Conservation (phyloP, 2,888 invertebrate species). For the Alloplasta piceator region DNA sequence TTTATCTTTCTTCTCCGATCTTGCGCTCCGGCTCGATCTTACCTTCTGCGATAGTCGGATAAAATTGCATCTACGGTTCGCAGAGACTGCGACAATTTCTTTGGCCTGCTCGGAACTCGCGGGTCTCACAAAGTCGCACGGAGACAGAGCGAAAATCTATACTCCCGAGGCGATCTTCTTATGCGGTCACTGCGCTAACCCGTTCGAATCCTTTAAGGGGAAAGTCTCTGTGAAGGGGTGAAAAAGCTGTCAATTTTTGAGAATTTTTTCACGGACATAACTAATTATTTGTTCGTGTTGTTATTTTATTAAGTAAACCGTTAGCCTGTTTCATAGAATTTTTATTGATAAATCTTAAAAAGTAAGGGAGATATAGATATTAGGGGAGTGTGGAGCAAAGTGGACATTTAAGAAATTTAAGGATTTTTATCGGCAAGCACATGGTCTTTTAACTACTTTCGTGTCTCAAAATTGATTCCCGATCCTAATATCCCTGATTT, state of each 20-base stretch:
- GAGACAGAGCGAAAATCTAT: constrained; percentile 14
- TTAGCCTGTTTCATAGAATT: too few species aligned
- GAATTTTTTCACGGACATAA: too few species aligned
- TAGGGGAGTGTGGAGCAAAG: too few species aligned
- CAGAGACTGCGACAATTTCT: constrained; percentile 48
- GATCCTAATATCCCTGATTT: too few species aligned
- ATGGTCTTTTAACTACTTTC: too few species aligned
- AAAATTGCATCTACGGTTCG: constrained; percentile 24
- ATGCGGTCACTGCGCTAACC: constrained; percentile 10
- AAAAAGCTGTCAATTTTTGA: background rate
- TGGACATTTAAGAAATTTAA: too few species aligned
- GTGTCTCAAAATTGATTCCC: too few species aligned
- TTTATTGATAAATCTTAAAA: too few species aligned
- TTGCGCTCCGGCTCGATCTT: constrained; percentile 32
- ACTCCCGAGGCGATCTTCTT: background rate
- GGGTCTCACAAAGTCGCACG: constrained; percentile 1
- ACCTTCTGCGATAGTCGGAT: constrained; percentile 28
- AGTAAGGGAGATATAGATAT: too few species aligned
- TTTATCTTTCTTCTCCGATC: background rate
- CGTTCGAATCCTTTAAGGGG: constrained; percentile 22
- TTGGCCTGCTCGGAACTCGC: constrained; percentile 41
- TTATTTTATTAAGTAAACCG: too few species aligned
- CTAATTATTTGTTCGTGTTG: too few species aligned
- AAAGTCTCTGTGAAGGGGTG: constrained; percentile 1
- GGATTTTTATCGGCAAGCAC: too few species aligned